A percentile compares a stretch with the other conserved stretches of the same genome.
Conservation (phyloP, 2,888 invertebrate genomes). For the Trachelus tabidus region DNA sequence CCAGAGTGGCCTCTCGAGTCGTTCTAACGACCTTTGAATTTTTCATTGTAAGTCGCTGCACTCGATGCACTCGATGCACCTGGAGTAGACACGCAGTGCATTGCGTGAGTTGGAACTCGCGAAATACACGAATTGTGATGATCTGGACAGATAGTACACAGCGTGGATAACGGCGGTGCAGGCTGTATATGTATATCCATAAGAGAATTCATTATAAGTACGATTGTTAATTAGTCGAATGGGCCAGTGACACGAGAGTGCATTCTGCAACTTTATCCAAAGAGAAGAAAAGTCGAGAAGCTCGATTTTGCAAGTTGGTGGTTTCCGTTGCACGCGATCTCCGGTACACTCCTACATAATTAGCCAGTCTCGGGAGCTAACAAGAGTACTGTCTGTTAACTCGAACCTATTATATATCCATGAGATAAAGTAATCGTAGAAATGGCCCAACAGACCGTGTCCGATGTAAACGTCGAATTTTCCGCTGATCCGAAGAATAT, state of each 20-base stretch:
- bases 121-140: conserved; percentile 34
- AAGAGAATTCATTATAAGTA: conserved; percentile 47
- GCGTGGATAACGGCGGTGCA: neutral
- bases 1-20: no score
- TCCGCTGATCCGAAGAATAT: neutral
- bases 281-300: neutral
- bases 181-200: neutral
- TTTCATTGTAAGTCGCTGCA: neutral
- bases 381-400: neutral
- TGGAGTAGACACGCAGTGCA: neutral
- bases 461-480: no score
- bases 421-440: neutral
- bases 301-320: conserved; percentile 43
- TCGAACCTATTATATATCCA: neutral
- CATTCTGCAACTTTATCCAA: neutral
- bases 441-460: neutral
- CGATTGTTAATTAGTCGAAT: conserved; percentile 51
- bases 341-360: conserved; percentile 27
- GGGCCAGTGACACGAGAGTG: conserved; percentile 48
- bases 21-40: no score
- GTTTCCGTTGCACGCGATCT: conserved; percentile 63
- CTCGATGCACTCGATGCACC: neutral
- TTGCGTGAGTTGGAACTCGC: neutral
- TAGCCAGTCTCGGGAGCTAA: neutral
- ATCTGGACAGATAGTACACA: conserved; percentile 43